Conservation (phyloP, 1,140 invertebrate species). For the Branchinecta lynchi region DNA sequence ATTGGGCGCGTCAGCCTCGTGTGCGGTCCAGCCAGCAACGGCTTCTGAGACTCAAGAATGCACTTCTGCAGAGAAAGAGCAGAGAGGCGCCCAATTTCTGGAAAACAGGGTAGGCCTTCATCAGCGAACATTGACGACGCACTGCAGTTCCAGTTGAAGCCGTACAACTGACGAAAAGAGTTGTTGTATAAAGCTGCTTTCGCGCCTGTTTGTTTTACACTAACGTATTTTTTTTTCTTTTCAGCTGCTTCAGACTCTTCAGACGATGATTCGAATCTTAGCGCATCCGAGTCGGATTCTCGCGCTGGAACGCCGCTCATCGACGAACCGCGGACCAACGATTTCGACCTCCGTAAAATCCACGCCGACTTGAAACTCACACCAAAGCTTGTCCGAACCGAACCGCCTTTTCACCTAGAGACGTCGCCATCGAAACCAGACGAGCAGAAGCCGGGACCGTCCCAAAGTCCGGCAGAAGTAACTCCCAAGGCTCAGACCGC, state of each 20-base stretch:
- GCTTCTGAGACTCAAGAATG: no score
- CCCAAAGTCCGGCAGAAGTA: not conserved
- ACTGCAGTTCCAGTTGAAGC: no score
- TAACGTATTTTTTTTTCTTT: not conserved
- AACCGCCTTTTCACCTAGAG: not conserved
- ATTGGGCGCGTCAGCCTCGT: no score
- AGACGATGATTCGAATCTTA: not conserved
- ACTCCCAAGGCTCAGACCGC: not conserved
- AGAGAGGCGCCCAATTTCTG: no score
- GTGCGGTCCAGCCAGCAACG: no score
- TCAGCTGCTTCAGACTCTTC: conserved; percentile 11
- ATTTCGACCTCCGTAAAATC: conserved; percentile 63
- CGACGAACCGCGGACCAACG: conserved; percentile 19
- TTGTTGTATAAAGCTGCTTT: no score
- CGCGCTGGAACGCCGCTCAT: not conserved
- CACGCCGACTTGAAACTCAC: conserved; percentile 59
- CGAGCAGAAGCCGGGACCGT: not conserved
- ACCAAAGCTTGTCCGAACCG: not conserved
- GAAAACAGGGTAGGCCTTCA: no score
- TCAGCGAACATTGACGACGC: no score
- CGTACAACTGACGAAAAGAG: no score
- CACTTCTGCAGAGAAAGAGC: no score
- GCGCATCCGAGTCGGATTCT: not conserved
- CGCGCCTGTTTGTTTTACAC: no score
- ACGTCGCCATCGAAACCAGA: not conserved